Conservation (phyloP, 1,140 invertebrate species). For the Leguminivora glycinivorella region DNA sequence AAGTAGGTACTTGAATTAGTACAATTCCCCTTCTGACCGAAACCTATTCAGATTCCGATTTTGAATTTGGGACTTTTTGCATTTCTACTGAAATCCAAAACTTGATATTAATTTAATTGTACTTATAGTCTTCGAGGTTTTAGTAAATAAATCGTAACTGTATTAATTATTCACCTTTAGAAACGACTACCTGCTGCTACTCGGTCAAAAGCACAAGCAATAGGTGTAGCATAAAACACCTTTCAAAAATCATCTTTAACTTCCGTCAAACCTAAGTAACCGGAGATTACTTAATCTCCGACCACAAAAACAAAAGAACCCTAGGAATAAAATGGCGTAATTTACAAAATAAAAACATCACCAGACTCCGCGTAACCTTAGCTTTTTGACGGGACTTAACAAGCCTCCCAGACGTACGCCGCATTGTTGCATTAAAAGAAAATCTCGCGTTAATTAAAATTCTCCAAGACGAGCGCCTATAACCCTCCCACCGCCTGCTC, state of each 20-base stretch:
- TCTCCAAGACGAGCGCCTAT: slow-evolving; percentile 28
- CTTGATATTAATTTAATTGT: too few relatives aligned
- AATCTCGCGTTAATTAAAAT: slow-evolving; percentile 32
- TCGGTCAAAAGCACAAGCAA: not conserved
- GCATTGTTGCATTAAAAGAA: slow-evolving; percentile 31
- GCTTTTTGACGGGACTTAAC: slow-evolving; percentile 19
- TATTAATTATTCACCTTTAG: too few relatives aligned
- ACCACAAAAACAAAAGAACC: not conserved
- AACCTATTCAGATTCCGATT: too few relatives aligned
- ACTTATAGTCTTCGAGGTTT: too few relatives aligned
- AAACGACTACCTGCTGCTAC: too few relatives aligned
- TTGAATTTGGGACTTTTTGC: too few relatives aligned
- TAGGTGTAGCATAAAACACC: not conserved
- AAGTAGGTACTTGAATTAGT: too few relatives aligned
- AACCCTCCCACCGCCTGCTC: slow-evolving; percentile 18
- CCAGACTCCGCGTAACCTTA: not conserved
- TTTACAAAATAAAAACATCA: slow-evolving; percentile 14
- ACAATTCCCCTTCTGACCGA: too few relatives aligned
- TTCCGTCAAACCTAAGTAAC: not conserved
- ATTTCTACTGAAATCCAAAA: too few relatives aligned
- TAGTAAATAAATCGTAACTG: too few relatives aligned
- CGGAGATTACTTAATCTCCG: not conserved
- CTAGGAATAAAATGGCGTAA: not conserved
- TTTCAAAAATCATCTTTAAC: not conserved
- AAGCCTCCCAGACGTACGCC: slow-evolving; percentile 13